Conservation (phyloP, 2,797 vertebrate genomes). For the Staurois parvus region DNA sequence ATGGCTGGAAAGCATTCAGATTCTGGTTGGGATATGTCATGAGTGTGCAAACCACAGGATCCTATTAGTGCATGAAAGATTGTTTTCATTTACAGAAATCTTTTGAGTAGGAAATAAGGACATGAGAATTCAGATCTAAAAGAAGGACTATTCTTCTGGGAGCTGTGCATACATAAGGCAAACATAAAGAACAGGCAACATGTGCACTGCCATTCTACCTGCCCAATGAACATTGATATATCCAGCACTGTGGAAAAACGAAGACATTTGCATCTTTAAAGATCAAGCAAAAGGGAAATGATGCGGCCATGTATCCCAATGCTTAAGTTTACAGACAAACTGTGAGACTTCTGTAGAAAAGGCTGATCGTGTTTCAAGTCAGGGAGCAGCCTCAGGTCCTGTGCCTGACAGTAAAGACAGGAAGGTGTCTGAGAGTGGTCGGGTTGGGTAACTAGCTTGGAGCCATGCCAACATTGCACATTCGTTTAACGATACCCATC, state of each 20-base stretch:
- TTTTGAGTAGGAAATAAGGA: not conserved
- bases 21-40: not conserved
- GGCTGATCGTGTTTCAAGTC: slow-evolving; percentile 44
- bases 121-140: not conserved
- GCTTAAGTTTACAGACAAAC: slow-evolving; percentile 29
- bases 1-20: not conserved
- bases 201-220: not conserved
- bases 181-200: not conserved
- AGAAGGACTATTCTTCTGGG: not conserved
- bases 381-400: slow-evolving; percentile 14
- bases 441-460: slow-evolving; percentile 52
- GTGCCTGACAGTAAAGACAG: slow-evolving; percentile 28
- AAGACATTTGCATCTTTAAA: slow-evolving; percentile 24
- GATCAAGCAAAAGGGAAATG: slow-evolving; percentile 49
- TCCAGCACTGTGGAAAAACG: not conserved
- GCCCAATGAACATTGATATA: not conserved
- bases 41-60: too few species aligned
- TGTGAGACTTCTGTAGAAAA: slow-evolving; percentile 51
- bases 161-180: not conserved
- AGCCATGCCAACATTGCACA: slow-evolving; percentile 21
- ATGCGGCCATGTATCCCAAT: slow-evolving; percentile 38
- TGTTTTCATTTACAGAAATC: too few species aligned
- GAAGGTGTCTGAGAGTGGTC: slow-evolving; percentile 3
- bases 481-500: slow-evolving; percentile 14
- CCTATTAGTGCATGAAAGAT: too few species aligned